These are phyloP conservation scores for Drosophila navojoa DNA, from an alignment of 1,140 invertebrate genomes.

Conservation along the genomic window DNA sequence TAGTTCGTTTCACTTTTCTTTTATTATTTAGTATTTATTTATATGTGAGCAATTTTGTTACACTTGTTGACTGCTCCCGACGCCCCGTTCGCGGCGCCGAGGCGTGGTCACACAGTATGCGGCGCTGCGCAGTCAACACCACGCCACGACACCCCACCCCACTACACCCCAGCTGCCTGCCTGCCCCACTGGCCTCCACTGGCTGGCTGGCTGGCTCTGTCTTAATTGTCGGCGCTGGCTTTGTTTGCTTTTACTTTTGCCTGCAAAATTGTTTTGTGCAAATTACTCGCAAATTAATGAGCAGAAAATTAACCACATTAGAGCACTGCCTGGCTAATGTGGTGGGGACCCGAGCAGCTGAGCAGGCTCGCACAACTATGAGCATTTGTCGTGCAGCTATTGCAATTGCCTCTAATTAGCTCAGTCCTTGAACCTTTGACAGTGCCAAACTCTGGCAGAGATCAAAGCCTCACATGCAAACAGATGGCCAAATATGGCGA, in stretches of 20 bases:
- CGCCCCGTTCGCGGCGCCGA: constrained; percentile 50
- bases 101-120: constrained; percentile 55
- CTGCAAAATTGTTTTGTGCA: constrained; percentile 71
- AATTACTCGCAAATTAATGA: constrained; percentile 77
- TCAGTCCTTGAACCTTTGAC: constrained; percentile 43
- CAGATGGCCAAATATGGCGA: constrained; percentile 17
- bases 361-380: no score
- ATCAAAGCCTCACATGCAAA: constrained; percentile 32
- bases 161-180: not conserved
- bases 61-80: constrained; percentile 50
- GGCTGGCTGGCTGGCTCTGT: constrained; percentile 8
- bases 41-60: constrained; percentile 47
- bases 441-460: constrained; percentile 14
- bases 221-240: constrained; percentile 63
- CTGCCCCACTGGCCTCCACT: not conserved
- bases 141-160: constrained; percentile 2
- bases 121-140: constrained; percentile 11
- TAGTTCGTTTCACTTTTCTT: constrained; percentile 82
- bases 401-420: constrained; percentile 47
- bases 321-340: constrained; percentile 34
- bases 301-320: constrained; percentile 79
- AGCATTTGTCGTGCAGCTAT: constrained; percentile 37
- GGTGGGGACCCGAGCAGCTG: constrained; percentile 10
- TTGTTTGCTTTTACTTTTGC: constrained; percentile 77
- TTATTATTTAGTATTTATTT: constrained; percentile 75